Conservation (phyloP, 2,797 vertebrate species). For the Cephalopachus bancanus region DNA sequence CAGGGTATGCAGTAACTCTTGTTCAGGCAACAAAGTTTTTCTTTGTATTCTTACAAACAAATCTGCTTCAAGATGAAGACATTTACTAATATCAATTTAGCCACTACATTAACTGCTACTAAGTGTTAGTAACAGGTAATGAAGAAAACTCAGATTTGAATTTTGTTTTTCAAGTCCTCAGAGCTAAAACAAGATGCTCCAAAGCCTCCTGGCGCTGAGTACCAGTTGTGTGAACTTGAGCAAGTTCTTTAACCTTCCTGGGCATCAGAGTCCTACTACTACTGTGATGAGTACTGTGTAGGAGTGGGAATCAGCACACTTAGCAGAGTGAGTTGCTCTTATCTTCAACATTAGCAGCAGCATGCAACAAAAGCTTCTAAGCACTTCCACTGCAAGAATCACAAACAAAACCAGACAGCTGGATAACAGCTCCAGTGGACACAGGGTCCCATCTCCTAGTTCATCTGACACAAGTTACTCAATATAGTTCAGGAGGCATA, state of each 20-base stretch:
- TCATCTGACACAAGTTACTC: not conserved
- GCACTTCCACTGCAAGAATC: not conserved
- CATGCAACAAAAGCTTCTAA: not conserved
- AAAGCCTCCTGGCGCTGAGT: not conserved
- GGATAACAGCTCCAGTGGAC: not conserved
- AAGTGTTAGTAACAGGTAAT: slow-evolving; percentile 36
- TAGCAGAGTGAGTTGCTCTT: not conserved
- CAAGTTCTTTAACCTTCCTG: not conserved
- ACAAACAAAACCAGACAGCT: not conserved
- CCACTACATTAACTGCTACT: slow-evolving; percentile 3
- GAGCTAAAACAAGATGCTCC: not conserved
- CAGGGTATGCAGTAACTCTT: not conserved
- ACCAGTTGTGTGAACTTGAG: not conserved
- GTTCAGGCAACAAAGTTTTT: slow-evolving; percentile 28
- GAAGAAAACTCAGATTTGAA: slow-evolving; percentile 58
- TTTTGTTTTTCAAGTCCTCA: slow-evolving; percentile 40
- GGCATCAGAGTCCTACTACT: not conserved
- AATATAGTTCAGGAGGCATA: not conserved
- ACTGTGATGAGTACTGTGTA: not conserved
- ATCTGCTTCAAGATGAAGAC: slow-evolving; percentile 7
- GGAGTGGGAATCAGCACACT: not conserved
- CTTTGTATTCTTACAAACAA: slow-evolving; percentile 44
- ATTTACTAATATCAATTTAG: slow-evolving; percentile 41
- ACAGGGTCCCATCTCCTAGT: slow-evolving; percentile 5
- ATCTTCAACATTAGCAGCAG: not conserved